Percentiles rank a stretch among this genome's conserved stretches.
These are phyloP conservation scores for Rhabdornis inornatus DNA, from an alignment of 2,113 vertebrate genomes.

Conservation along the genomic window DNA sequence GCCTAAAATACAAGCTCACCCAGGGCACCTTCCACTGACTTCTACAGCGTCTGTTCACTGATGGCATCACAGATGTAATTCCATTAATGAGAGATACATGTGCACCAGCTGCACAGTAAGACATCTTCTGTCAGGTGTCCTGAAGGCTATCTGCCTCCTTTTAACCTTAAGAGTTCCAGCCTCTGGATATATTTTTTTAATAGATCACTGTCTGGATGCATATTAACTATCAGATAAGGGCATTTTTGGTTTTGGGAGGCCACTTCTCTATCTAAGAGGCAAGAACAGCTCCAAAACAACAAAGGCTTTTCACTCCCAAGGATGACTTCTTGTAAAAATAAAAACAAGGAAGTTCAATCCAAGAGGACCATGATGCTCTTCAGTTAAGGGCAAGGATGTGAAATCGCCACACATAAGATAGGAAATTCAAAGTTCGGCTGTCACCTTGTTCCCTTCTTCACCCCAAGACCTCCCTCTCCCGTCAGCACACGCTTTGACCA, in stretches of 20 bases:
- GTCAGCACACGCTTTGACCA: neutral
- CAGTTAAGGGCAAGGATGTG: conserved; percentile 27
- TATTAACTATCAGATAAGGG: neutral
- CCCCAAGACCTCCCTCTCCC: neutral
- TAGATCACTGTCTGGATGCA: neutral
- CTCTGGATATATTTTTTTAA: neutral
- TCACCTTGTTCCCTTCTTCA: conserved; percentile 18
- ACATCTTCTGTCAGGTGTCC: neutral
- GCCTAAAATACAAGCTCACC: neutral
- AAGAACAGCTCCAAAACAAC: conserved; percentile 25
- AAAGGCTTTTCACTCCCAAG: neutral
- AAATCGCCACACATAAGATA: neutral
- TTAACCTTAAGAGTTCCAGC: conserved; percentile 12
- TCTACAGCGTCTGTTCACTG: neutral
- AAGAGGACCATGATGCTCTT: conserved; percentile 42
- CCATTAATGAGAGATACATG: neutral
- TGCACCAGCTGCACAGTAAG: neutral
- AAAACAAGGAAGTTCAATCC: conserved; percentile 66
- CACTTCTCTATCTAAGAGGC: neutral
- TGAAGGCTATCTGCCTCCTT: neutral
- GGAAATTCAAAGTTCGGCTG: conserved; percentile 32
- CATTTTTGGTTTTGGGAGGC: neutral
- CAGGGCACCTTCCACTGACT: neutral
- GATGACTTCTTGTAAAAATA: conserved; percentile 37
- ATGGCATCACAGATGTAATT: neutral